Conservation (phyloP, 1,140 invertebrate genomes). For the Cylas formicarius region DNA sequence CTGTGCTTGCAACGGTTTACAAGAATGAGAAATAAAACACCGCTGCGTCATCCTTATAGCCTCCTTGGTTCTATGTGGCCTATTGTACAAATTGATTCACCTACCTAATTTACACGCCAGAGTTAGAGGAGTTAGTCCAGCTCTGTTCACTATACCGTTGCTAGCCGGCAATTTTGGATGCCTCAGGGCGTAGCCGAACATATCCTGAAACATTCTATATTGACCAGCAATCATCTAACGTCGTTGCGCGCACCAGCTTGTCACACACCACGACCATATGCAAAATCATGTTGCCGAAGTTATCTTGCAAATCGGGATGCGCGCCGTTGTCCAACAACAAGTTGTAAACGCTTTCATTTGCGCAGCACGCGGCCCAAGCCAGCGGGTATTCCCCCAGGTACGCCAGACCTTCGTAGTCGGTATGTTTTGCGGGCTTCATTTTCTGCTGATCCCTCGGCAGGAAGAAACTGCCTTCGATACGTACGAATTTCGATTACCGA, state of each 20-base stretch:
- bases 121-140: slow-evolving; percentile 91
- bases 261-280: slow-evolving; percentile 98
- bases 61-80: too few species aligned
- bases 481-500: slow-evolving; percentile 1
- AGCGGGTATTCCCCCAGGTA: slow-evolving; percentile 95
- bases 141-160: slow-evolving; percentile 78
- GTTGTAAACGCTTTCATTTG: slow-evolving; percentile 97
- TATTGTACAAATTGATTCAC: slow-evolving; percentile 2
- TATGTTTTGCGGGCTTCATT: slow-evolving; percentile 61
- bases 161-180: slow-evolving; percentile 89
- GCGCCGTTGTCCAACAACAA: slow-evolving; percentile 84
- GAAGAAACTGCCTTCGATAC: slow-evolving; percentile 69
- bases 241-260: slow-evolving; percentile 64
- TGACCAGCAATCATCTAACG: background rate
- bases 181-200: slow-evolving; percentile 95
- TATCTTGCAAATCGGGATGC: slow-evolving; percentile 86
- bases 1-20: too few species aligned
- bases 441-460: slow-evolving; percentile 84
- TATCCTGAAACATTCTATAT: slow-evolving; percentile 60
- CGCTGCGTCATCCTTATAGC: too few species aligned
- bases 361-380: slow-evolving; percentile 93
- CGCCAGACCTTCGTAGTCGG: slow-evolving; percentile 91
- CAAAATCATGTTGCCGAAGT: slow-evolving; percentile 91
- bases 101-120: slow-evolving; percentile 80
- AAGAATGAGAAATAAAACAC: too few species aligned